Conservation (phyloP, 2,113 vertebrate genomes). For the Cathartes aura region DNA sequence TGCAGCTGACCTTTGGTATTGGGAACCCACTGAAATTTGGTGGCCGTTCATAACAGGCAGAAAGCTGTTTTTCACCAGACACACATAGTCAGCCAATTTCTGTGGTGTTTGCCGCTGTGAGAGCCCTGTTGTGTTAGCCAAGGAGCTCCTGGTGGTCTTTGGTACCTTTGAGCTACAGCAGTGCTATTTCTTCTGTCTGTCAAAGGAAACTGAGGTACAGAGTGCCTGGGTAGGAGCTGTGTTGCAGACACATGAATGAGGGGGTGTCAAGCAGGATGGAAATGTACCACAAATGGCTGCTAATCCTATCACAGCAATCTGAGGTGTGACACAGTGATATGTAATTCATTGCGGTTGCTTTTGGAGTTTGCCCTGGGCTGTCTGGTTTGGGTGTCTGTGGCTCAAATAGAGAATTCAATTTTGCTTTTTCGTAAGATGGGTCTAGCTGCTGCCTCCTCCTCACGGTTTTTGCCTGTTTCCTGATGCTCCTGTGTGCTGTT, state of each 20-base stretch:
- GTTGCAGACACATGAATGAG: background rate
- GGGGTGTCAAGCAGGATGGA: background rate
- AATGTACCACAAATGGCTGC: background rate
- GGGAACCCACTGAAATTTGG: background rate
- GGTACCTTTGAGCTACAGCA: background rate
- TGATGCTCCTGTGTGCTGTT: background rate
- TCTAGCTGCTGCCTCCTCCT: background rate
- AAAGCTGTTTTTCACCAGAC: background rate
- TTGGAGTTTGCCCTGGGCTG: background rate
- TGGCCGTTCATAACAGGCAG: background rate
- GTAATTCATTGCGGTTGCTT: background rate
- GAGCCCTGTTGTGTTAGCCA: background rate
- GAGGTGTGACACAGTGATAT: background rate
- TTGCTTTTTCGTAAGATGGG: background rate
- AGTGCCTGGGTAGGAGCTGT: background rate
- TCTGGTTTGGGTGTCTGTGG: background rate
- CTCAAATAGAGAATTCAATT: background rate
- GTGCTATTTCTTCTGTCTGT: fast-evolving
- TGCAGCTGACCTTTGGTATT: background rate
- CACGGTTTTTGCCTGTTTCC: background rate
- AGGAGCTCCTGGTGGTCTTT: background rate
- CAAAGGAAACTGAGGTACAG: background rate
- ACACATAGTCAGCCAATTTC: fast-evolving
- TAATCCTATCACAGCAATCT: background rate
- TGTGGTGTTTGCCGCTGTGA: background rate